These are phyloP conservation scores for Castor canadensis DNA, from an alignment of 2,113 vertebrate genomes.

Conservation along the genomic window DNA sequence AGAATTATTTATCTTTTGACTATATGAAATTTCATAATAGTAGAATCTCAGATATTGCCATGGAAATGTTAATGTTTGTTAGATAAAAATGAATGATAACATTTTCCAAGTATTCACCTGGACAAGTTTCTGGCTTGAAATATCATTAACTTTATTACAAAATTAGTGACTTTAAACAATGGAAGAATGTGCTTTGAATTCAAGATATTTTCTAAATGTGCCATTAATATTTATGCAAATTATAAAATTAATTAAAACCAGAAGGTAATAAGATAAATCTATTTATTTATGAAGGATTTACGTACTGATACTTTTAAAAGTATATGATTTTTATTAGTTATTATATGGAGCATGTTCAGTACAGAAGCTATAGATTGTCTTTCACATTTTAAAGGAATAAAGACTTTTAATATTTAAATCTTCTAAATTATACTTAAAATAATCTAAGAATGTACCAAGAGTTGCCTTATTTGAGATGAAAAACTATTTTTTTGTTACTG, in stretches of 20 bases:
- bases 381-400: not conserved
- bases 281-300: not conserved
- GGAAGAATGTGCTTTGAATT: not conserved
- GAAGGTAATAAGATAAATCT: not conserved
- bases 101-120: not conserved
- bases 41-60: not conserved
- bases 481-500: not conserved
- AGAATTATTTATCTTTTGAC: not conserved
- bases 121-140: not conserved
- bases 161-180: slow-evolving; percentile 10
- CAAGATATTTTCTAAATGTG: slow-evolving; percentile 37
- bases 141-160: slow-evolving; percentile 13
- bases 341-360: not conserved
- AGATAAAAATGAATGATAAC: slow-evolving; percentile 14
- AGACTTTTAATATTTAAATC: not conserved
- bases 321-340: not conserved
- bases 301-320: not conserved
- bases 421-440: slow-evolving; percentile 20
- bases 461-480: not conserved
- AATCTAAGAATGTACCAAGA: slow-evolving; percentile 37
- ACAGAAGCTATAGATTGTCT: not conserved
- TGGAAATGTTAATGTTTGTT: not conserved
- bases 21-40: not conserved
- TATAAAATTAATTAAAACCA: not conserved
- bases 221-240: not conserved